phyloP scores from a whole-genome alignment of 2,888 invertebrate species.

The Drosophila kambysellisi region DNA sequence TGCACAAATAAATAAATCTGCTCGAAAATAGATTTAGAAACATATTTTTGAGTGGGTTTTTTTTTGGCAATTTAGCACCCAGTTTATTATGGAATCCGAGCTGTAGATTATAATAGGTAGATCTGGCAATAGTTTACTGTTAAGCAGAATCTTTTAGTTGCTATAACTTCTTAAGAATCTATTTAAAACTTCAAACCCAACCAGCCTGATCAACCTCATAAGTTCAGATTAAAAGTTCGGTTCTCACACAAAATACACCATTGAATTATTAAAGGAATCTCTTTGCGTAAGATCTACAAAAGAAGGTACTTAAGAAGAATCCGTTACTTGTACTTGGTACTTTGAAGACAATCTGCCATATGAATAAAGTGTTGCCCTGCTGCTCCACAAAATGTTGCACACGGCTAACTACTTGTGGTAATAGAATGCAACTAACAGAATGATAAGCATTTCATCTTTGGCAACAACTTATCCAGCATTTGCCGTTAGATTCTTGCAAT shows the following conservation, averaged over 20 bases:
- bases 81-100: not conserved
- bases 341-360: not conserved
- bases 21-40: not conserved
- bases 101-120: not conserved
- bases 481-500: conserved; percentile 62
- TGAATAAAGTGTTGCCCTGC: conserved; percentile 3
- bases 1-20: conserved; percentile 22
- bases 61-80: not conserved
- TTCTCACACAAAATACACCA: not conserved
- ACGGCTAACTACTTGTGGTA: conserved; percentile 3
- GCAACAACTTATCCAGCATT: conserved; percentile 30
- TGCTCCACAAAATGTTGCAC: conserved; percentile 17
- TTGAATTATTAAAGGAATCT: conserved; percentile 1
- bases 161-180: not conserved
- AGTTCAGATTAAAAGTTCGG: not conserved
- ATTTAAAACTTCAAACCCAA: not conserved
- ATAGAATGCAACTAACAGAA: conserved; percentile 10
- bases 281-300: not conserved
- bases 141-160: not conserved
- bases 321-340: not conserved
- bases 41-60: conserved; percentile 8
- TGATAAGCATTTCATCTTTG: conserved; percentile 47
- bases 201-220: not conserved
- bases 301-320: not conserved
- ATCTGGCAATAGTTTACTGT: not conserved